These are phyloP conservation scores for Napeogenes inachia DNA, from an alignment of 2,888 invertebrate genomes.

Conservation along the genomic window DNA sequence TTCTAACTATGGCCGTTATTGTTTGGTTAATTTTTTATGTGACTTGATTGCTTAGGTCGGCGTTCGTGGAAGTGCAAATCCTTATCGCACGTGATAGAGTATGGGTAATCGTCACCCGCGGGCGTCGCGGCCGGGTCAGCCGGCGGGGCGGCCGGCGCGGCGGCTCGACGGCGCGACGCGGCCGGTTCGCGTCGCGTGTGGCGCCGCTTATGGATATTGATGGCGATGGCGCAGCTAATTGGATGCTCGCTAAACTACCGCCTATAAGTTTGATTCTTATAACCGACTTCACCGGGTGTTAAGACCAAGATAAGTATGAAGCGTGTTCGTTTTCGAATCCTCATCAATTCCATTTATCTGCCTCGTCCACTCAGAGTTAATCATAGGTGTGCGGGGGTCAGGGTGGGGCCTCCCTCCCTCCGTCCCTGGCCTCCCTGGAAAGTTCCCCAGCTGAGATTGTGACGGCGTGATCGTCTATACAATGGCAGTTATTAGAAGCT, in stretches of 20 bases:
- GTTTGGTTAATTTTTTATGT: slow-evolving; percentile 30
- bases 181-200: slow-evolving; percentile 62
- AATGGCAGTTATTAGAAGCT: slow-evolving; percentile 67
- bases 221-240: slow-evolving; percentile 72
- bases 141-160: slow-evolving; percentile 35
- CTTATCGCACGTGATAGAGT: slow-evolving; percentile 55
- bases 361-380: slow-evolving; percentile 9
- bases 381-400: background rate
- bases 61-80: slow-evolving; percentile 55
- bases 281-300: slow-evolving; percentile 43
- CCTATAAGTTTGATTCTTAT: slow-evolving; percentile 41
- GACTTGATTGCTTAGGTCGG: slow-evolving; percentile 41
- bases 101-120: slow-evolving; percentile 51
- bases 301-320: slow-evolving; percentile 20
- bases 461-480: slow-evolving; percentile 44
- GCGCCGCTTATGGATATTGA: slow-evolving; percentile 76
- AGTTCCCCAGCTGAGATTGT: slow-evolving; percentile 16
- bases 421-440: slow-evolving; percentile 5
- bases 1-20: background rate
- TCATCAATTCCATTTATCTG: slow-evolving; percentile 29
- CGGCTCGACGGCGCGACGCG: slow-evolving; percentile 34
- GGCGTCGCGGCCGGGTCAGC: slow-evolving; percentile 31
- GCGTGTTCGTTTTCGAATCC: slow-evolving; percentile 6
- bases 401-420: too few species aligned
- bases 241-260: slow-evolving; percentile 51